phyloP scores from a whole-genome alignment of 1,140 invertebrate genomes.

The Pseudomyrmex gracilis region DNA sequence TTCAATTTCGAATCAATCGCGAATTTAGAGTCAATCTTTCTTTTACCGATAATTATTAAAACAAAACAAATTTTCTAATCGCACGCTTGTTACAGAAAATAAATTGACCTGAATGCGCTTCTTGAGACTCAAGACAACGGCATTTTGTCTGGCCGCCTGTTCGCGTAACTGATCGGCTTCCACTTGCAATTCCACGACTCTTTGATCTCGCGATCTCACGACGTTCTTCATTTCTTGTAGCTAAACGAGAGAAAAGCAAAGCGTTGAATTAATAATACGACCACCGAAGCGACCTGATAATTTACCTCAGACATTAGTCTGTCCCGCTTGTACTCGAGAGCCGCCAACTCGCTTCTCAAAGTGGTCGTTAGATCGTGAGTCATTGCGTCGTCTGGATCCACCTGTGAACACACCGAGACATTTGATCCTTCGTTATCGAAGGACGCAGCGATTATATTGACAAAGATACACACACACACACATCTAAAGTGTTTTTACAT shows the following conservation, averaged over 20 bases:
- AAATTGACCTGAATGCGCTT: slow-evolving; percentile 89
- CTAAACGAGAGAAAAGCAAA: slow-evolving; percentile 77
- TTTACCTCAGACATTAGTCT: slow-evolving; percentile 90
- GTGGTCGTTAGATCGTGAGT: slow-evolving; percentile 89
- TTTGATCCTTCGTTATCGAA: neutral
- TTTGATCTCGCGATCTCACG: slow-evolving; percentile 88
- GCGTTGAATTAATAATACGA: slow-evolving; percentile 21
- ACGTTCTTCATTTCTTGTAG: slow-evolving; percentile 89
- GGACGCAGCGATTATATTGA: neutral
- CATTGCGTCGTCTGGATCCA: slow-evolving; percentile 84
- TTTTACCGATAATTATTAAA: neutral
- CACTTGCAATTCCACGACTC: slow-evolving; percentile 88
- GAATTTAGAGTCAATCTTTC: neutral
- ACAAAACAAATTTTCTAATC: slow-evolving; percentile 8
- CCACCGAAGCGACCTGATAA: neutral
- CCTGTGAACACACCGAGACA: slow-evolving; percentile 76
- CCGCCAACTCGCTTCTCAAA: slow-evolving; percentile 92
- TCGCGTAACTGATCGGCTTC: slow-evolving; percentile 91
- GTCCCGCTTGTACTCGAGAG: slow-evolving; percentile 92
- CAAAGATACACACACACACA: neutral
- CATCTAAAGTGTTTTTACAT: neutral
- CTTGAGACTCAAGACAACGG: slow-evolving; percentile 91
- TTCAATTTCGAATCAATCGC: neutral
- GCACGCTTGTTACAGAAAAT: neutral
- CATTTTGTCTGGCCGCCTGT: slow-evolving; percentile 92